Base-by-base conservation (phyloP, 2,113 vertebrate species). In the Hemiscyllium ocellatum region DNA sequence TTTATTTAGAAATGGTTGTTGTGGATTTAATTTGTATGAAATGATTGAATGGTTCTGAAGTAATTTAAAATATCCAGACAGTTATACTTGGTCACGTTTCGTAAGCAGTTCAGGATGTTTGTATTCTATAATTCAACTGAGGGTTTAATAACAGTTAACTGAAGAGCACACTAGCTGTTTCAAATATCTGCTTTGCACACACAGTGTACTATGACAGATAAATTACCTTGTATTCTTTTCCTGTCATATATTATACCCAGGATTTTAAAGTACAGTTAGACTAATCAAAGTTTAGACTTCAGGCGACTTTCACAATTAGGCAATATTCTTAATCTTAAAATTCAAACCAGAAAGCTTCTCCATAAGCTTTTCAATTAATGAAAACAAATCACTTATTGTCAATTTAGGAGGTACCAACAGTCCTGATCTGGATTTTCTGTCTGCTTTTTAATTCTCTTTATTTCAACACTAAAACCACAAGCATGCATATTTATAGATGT, bases 91-190 rank as follows among this genome's bases (percentile, higher is more conserved):
- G 94, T 76, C 47, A 52, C 69, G 69, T 76, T 95, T 95, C 24
- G 37, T 93, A n/a, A 70, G 47, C 66, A 50, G 42, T 76, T 95
- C 91, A 94, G 68, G 12, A 69, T 69, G 66, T 95, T 93, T 65
- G 56, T 72, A 47, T 76, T 95, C 42, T 52, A 72, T 72, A 72
- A 95, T 72, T 95, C 94, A 72, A 47, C 42, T 95, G 68, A 50
- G 50, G 42, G 69, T 95, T 95, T 95, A 95, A 95, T 95, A 95
- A 70, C 24, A 33, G 94, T 95, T 95, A 70, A 95, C 93, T 95
- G 94, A 93, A 93, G 89, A 93, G 89, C 33, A 68, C 17, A 19
- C 89, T 61, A 93, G 94, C 69, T 95, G 94, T 76, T 72, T 76
- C 94, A 72, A 76, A 42, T 70, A 76, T 70, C 50, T 47, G 89